Evolutionary conservation across 1,140 invertebrate species (phyloP).

Genomic region (Phocides pigmalion): DNA sequence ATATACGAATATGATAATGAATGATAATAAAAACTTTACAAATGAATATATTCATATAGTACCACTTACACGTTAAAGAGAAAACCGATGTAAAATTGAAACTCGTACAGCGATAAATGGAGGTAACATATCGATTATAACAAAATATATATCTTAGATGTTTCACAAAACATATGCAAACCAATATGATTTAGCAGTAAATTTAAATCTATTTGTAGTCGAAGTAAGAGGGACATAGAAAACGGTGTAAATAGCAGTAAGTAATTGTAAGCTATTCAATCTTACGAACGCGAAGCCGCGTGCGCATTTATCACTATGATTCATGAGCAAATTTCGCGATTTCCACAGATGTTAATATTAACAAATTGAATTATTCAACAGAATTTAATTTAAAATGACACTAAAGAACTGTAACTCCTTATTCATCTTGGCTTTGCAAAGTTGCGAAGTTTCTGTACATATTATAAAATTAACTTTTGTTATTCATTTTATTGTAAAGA

Average conservation of each 20-base stretch:
- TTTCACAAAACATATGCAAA: neutral
- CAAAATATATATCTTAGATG: neutral
- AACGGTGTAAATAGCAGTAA: constrained; percentile 17
- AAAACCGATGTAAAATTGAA: too few species aligned
- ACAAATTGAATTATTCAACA: constrained; percentile 29
- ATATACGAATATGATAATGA: too few species aligned
- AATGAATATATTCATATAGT: too few species aligned
- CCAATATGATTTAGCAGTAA: neutral
- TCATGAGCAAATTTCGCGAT: constrained; percentile 29
- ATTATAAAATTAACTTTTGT: too few species aligned
- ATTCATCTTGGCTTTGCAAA: constrained; percentile 2
- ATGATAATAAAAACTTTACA: too few species aligned
- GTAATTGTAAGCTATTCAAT: constrained; percentile 24
- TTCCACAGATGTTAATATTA: constrained; percentile 24
- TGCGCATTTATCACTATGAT: constrained; percentile 26
- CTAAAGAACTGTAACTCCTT: constrained; percentile 12
- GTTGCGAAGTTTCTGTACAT: too few species aligned
- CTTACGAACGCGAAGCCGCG: constrained; percentile 18
- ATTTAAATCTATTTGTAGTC: constrained; percentile 1
- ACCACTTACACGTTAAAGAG: too few species aligned
- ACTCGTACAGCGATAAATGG: too few species aligned
- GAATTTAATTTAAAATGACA: constrained; percentile 25
- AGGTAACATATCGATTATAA: neutral
- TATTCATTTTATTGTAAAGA: too few species aligned
- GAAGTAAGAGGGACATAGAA: constrained; percentile 12